Base-by-base conservation (phyloP, 2,888 invertebrate genomes). In the Furcula furcula region DNA sequence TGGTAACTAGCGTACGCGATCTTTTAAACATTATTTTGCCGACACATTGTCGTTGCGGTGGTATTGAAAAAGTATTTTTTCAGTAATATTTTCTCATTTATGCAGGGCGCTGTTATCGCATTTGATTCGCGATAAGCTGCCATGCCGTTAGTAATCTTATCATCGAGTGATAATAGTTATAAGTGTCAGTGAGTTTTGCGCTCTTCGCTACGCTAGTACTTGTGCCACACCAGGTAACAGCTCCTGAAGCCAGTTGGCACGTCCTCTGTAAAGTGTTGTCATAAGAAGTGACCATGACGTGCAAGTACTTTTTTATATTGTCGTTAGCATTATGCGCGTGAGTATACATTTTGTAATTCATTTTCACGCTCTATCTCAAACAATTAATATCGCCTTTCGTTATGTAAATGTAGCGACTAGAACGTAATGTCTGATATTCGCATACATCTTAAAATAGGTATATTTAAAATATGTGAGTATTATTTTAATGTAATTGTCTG, bases 171-270 rank as follows among this genome's bases (percentile, higher is more conserved):
- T 88, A 88, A 80, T 77, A 79, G 83, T 80, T 83, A 79, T 83
- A 85, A 85, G 86, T 85, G 83, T 85, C 84, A 88, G 87, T 87
- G 80, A 88, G 87, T 75, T 80, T 77, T 80, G 80, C 63, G 78
- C 69, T 70, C 64, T 72, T 69, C 63, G 65, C 65, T 66, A 70
- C 69, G 80, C 65, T 74, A 75, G 80, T 79, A 67, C 77, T 73
- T 64, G 77, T 71, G 67, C 56, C 65, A 59, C 66, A 55, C 60
- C 71, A 77, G 80, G 76, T 72, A 74, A 71, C 64, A 58, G 62
- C 66, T 71, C 57, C 72, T 75, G 64, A 65, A 71, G 59, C 68
- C 65, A 65, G 58, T 70, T 65, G 64, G 65, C 63, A 67, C 63
- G 38, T 51, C 61, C 46, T 40, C 48, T 46, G 51, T 45, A 61